Percentiles rank a stretch among this genome's conserved stretches.
phyloP scores from a whole-genome alignment of 1,140 invertebrate genomes.

The Augochlora pura region DNA sequence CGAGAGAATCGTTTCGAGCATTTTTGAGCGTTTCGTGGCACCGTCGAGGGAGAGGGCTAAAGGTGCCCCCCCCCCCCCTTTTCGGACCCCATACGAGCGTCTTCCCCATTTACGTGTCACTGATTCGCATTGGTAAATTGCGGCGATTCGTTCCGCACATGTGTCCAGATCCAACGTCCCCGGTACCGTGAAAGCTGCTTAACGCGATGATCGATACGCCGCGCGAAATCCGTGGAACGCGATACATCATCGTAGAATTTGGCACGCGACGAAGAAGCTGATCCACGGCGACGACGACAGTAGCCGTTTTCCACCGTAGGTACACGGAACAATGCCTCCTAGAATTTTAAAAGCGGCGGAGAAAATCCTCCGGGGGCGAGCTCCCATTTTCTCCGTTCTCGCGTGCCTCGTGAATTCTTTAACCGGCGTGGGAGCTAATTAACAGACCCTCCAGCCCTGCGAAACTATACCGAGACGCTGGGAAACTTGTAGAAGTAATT shows the following conservation, averaged over 20 bases:
- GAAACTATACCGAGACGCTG: neutral
- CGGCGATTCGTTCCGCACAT: conserved; percentile 67
- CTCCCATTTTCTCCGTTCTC: neutral
- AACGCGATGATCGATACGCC: conserved; percentile 58
- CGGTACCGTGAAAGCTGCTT: conserved; percentile 61
- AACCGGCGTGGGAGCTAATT: neutral
- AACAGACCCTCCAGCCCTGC: neutral
- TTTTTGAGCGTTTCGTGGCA: neutral
- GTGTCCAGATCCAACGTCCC: conserved; percentile 64
- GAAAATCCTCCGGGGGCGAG: no score
- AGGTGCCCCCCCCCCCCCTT: conserved; percentile 11
- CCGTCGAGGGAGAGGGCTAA: neutral
- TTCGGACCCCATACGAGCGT: conserved; percentile 26
- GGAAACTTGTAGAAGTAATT: neutral
- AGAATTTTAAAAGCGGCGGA: neutral
- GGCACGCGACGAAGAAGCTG: conserved; percentile 31
- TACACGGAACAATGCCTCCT: conserved; percentile 1
- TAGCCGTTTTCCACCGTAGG: no score
- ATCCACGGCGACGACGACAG: neutral
- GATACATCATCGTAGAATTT: conserved; percentile 46
- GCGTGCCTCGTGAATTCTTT: conserved; percentile 7
- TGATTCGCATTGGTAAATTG: conserved; percentile 62
- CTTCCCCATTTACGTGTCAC: conserved; percentile 58
- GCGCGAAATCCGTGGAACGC: conserved; percentile 56
- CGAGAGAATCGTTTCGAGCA: neutral